A percentile compares a stretch with the other conserved stretches of the same genome.
Conservation (phyloP, 2,113 vertebrate genomes). For the Dendropsophus ebraccatus region DNA sequence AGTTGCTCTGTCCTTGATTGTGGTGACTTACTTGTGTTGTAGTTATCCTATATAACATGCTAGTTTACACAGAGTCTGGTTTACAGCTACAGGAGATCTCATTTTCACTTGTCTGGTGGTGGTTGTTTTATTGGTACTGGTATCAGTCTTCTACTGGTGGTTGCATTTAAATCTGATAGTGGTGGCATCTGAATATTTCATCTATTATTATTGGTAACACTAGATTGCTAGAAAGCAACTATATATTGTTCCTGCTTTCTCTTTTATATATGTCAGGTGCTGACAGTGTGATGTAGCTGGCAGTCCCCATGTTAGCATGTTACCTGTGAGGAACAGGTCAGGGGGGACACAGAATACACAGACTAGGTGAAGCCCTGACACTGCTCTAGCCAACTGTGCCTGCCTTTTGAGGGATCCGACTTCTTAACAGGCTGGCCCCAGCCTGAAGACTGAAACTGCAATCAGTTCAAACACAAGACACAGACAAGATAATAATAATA, state of each 20-base stretch:
- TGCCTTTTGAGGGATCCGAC: too few relatives aligned
- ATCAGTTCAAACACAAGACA: too few relatives aligned
- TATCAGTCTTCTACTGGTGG: neutral
- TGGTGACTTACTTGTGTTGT: neutral
- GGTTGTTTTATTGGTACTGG: neutral
- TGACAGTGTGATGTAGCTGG: too few relatives aligned
- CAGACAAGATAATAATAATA: too few relatives aligned
- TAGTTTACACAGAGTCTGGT: neutral
- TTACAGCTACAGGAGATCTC: neutral
- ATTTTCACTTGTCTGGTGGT: neutral
- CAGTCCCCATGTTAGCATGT: too few relatives aligned
- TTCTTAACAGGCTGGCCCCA: too few relatives aligned
- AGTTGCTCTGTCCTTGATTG: constrained; percentile 7
- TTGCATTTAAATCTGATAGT: neutral
- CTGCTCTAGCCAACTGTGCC: too few relatives aligned
- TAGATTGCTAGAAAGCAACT: neutral
- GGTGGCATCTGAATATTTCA: neutral
- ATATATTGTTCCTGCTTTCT: neutral
- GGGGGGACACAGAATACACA: too few relatives aligned
- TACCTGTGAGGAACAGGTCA: too few relatives aligned
- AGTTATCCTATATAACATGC: neutral
- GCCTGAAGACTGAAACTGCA: too few relatives aligned
- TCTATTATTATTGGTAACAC: neutral
- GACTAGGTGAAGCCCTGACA: too few relatives aligned
- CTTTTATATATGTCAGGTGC: too few relatives aligned